Evolutionary conservation across 2,797 vertebrate genomes (phyloP), one percentile per base, ranked within the genome.

Genomic region (Pangasius djambal): DNA sequence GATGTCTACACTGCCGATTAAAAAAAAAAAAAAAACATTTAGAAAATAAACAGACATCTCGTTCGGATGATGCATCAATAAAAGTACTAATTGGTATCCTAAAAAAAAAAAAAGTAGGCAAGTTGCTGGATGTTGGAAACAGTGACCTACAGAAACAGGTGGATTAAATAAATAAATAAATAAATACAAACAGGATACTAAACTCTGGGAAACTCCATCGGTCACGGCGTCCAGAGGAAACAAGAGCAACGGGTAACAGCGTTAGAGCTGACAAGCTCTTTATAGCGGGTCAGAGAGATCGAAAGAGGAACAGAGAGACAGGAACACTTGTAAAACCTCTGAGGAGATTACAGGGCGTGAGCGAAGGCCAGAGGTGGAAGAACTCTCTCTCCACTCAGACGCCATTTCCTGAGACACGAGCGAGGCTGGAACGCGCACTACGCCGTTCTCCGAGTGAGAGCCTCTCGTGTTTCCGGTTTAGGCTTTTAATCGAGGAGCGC

Each of bases 201-300:
- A 55, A 16, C 10, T 6, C 10, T 67, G 3, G 10, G 63, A n/a
- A 67, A 67, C 15, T 70, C 34, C 69, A n/a, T 50, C 25, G 1
- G 1, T 48, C 44, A 28, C 5, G 52, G 28, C 13, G 2, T 78
- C 12, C 12, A 18, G 50, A 63, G 12, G 7, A 13, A 28, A 81
- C 70, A 74, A 65, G 25, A 28, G 40, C n/a, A 67, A 50, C 75
- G 34, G 81, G 81, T 63, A 79, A 72, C 37, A 37, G 78, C 63
- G 25, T 72, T 48, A 25, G 40, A n/a, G 22, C 52, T 13, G 57
- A 67, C 57, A 37, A 31, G 25, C 83, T 86, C 31, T 87, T 84
- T 65, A 61, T 12, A 57, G 52, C 22, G 6, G 50, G 70, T 74
- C 61, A 79, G 79, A 86, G 69, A 88, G 48, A 50, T 22, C 0